These are phyloP conservation scores for Caenorhabditis zanzibari DNA, from an alignment of 2,888 invertebrate genomes.

Conservation along the genomic window DNA sequence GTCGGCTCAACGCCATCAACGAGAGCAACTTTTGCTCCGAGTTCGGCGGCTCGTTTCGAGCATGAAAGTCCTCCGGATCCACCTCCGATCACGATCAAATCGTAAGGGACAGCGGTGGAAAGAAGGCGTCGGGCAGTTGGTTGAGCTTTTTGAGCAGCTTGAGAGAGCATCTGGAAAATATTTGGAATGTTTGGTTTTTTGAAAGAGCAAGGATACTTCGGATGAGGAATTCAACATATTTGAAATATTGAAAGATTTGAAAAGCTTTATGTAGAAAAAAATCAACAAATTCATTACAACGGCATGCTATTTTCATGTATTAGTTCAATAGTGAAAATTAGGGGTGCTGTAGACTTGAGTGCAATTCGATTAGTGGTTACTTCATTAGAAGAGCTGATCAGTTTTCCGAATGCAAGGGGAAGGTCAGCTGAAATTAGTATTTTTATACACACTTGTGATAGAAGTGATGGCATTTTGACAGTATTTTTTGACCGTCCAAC, in stretches of 20 bases:
- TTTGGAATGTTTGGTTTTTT: too few relatives aligned
- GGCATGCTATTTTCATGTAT: not conserved
- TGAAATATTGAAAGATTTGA: not conserved
- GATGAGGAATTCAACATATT: not conserved
- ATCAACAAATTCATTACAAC: too few relatives aligned
- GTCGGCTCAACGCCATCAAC: conserved; percentile 87
- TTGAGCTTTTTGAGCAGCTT: too few relatives aligned
- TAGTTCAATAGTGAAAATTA: conserved; percentile 70
- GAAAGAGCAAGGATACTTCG: too few relatives aligned
- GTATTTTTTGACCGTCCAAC: too few relatives aligned
- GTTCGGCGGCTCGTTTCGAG: conserved; percentile 87
- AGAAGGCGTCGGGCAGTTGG: conserved; percentile 3
- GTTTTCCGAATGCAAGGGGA: conserved; percentile 63
- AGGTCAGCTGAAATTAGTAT: conserved; percentile 51
- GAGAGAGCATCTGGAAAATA: conserved; percentile 13
- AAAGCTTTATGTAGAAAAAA: conserved; percentile 4
- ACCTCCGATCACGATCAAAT: conserved; percentile 95
- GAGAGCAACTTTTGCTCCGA: conserved; percentile 86
- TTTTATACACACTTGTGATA: not conserved
- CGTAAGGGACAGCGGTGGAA: conserved; percentile 87
- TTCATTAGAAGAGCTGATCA: conserved; percentile 72
- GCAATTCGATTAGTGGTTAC: conserved; percentile 40
- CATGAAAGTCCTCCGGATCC: conserved; percentile 97
- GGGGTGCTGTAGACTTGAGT: conserved; percentile 61
- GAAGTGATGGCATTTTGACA: too few relatives aligned